Evolutionary conservation across 1,140 invertebrate species (phyloP), one percentile per base, ranked within the genome.

Genomic region (Cepaea nemoralis): DNA sequence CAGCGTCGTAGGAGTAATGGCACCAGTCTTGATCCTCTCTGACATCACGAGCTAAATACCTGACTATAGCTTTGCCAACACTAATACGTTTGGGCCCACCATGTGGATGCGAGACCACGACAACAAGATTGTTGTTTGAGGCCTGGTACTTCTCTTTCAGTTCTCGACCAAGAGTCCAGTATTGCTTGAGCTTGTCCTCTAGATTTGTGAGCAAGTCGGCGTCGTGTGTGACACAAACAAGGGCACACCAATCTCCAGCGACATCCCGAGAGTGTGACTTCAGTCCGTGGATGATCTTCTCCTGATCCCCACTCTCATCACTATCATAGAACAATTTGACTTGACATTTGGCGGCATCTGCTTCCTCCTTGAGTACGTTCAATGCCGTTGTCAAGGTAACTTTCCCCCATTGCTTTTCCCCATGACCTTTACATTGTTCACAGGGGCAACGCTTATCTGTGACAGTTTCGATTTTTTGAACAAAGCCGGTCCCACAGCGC

Each of bases 21-120:
- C 70, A 73, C 70, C 70, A 40, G 2, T 73, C 70, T 45, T 73
- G 70, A 2, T 73, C n/a, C 1, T 42, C 40, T 73, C 70, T 39
- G 8, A 42, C 40, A 1, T 73, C 37, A 8, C 33, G 6, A 2
- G n/a, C 12, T 8, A 8, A 42, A 3, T 6, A 10, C 40, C 27
- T 73, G 70, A 42, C 37, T 27, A 31, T 16, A 1, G 2, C 31
- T 12, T 35, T 12, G 35, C 70, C 70, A 40, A 73, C 22, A n/a
- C 37, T 40, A 1, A 73, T 40, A 27, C 39, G 33, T 42, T 73
- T 73, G 3, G 70, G 70, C 10, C 70, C 70, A 6, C 70, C 70
- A 42, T 73, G 70, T 8, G 70, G 70, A 42, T 73, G 70, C 1
- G 33, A 35, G 1, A 73, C 70, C 1, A 73, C 37, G 3, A 73